Base-by-base conservation (phyloP, 2,797 vertebrate genomes). In the Antennarius maculatus region DNA sequence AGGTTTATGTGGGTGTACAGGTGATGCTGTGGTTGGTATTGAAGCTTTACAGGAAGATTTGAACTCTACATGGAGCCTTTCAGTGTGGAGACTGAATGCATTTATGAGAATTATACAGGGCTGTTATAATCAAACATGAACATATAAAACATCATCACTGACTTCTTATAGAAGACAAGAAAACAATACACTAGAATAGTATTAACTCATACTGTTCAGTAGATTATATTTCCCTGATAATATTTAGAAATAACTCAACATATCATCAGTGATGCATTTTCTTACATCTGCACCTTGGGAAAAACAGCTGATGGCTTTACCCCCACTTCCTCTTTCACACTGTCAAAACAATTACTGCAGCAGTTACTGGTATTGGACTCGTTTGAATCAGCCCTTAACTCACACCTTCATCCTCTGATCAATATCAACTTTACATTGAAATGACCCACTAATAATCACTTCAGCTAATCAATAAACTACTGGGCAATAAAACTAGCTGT, bases 321-420 rank as follows among this genome's bases (percentile, higher is more conserved):
- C 29, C 37, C 37, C 37, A 39, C 3, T 13, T 15, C 14, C 42
- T 43, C 39, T 11, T 3, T 7, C 12, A 2, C 39, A 41, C 54
- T 57, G 71, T 54, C 69, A 52, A 53, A 56, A 54, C 41, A 55
- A 31, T 64, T 48, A 73, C 53, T 45, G 49, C 3, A 73, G 67
- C 62, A 79, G 71, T 83, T 79, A 82, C 69, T 39, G 64, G 43
- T 57, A 81, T 54, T 64, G 66, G 83, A 63, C 66, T 68, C 16
- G 47, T 77, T 58, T 81, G 79, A 73, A 68, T 77, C 77, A 73
- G 60, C 7, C 56, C 12, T 54, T 65, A 77, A 75, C 47, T 77
- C 52, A 59, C 13, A 0, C 42, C 42, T 65, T 57, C 48, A 11
- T 57, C 27, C 49, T 14, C 46, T 42, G 4, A 76, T 88, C 77